Conservation (phyloP, 2,888 invertebrate genomes). For the Lysandra coridon region DNA sequence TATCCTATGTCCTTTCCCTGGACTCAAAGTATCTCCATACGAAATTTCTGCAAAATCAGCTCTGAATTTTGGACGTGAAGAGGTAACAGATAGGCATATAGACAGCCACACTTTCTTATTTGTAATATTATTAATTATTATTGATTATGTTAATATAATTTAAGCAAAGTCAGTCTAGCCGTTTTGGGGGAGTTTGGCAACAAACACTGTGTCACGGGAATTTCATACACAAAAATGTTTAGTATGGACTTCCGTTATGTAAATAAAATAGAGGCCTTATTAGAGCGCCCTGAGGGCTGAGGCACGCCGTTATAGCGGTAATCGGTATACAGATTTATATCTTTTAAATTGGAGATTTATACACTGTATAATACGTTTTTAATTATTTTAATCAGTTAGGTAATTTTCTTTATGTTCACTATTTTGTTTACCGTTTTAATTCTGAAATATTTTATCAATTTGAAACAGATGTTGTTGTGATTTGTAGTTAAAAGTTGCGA, state of each 20-base stretch:
- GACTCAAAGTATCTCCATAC: too few species aligned
- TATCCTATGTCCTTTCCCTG: too few species aligned
- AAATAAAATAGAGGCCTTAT: constrained; percentile 5
- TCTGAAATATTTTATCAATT: not conserved
- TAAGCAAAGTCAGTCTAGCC: too few species aligned
- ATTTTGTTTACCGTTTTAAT: constrained; percentile 10
- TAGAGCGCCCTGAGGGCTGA: constrained; percentile 10
- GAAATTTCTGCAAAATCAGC: too few species aligned
- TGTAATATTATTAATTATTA: too few species aligned
- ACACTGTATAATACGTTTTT: constrained; percentile 20
- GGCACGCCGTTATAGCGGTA: constrained; percentile 25
- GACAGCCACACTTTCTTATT: too few species aligned
- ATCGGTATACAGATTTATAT: constrained; percentile 26
- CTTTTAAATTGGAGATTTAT: constrained; percentile 27
- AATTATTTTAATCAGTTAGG: constrained; percentile 23
- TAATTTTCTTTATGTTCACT: constrained; percentile 20
- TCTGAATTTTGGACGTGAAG: too few species aligned
- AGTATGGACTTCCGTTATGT: not conserved
- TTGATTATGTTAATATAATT: too few species aligned
- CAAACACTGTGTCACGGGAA: too few species aligned
- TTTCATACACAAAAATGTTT: too few species aligned
- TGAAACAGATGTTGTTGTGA: not conserved
- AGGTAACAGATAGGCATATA: too few species aligned
- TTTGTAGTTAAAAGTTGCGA: not conserved
- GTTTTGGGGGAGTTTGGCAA: too few species aligned